Percentiles rank a stretch among this genome's conserved stretches.
These are phyloP conservation scores for Aleiodes alternator DNA, from an alignment of 2,888 invertebrate genomes.

Conservation along the genomic window DNA sequence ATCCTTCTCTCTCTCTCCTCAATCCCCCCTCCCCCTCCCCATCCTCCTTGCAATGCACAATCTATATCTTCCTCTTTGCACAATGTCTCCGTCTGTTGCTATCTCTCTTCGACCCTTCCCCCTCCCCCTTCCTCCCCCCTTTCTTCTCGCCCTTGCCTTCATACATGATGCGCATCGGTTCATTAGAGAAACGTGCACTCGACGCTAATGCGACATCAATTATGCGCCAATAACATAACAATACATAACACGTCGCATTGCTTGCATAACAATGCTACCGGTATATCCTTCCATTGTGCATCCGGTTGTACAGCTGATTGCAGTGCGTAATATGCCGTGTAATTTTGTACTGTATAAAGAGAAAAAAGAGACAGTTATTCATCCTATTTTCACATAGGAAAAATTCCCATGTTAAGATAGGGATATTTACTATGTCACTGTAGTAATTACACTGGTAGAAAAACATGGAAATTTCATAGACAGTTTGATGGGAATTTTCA, in stretches of 20 bases:
- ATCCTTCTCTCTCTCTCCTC: constrained; percentile 37
- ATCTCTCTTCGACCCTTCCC: constrained; percentile 22
- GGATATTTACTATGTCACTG: too few species aligned
- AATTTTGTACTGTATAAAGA: constrained; percentile 65
- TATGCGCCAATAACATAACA: constrained; percentile 73
- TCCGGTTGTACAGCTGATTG: constrained; percentile 63
- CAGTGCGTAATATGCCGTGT: constrained; percentile 66
- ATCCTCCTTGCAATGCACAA: not conserved
- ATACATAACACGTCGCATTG: constrained; percentile 72
- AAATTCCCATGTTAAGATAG: too few species aligned
- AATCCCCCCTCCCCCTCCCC: not conserved
- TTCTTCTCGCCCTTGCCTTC: constrained; percentile 16
- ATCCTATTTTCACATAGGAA: too few species aligned
- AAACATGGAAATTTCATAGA: too few species aligned
- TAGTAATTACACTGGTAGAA: too few species aligned
- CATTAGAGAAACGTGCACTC: constrained; percentile 68
- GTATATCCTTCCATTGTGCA: constrained; percentile 56
- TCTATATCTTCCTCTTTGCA: constrained; percentile 13
- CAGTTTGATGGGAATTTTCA: too few species aligned
- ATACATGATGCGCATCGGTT: constrained; percentile 60
- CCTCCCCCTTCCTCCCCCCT: constrained; percentile 40
- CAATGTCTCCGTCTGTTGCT: constrained; percentile 24
- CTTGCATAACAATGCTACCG: constrained; percentile 69
- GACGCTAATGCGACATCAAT: constrained; percentile 72
- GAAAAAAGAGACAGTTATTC: too few species aligned